Conservation (phyloP, 2,113 vertebrate species). For the Hydrolagus affinis region DNA sequence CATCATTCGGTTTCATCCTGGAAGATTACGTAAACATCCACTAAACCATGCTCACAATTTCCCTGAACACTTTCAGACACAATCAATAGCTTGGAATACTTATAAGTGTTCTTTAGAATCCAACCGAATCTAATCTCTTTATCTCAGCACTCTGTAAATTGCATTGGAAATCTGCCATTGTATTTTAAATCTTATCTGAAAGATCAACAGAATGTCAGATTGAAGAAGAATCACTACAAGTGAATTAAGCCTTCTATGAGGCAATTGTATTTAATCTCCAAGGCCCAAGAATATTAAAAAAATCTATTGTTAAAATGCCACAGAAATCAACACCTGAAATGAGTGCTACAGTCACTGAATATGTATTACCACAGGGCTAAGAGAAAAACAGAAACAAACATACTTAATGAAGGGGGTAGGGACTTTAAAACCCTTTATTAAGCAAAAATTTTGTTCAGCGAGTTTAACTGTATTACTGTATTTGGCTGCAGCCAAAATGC, state of each 20-base stretch:
- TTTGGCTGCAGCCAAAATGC: too few relatives aligned
- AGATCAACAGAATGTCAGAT: background rate
- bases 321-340: background rate
- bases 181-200: conserved; percentile 22
- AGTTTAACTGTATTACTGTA: too few relatives aligned
- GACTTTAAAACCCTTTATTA: too few relatives aligned
- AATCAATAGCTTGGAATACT: background rate
- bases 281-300: background rate
- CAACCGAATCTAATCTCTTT: background rate
- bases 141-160: conserved; percentile 12
- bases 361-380: too few relatives aligned
- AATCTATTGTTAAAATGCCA: background rate
- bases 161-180: conserved; percentile 19
- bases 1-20: background rate
- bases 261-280: background rate
- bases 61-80: background rate
- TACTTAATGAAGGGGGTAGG: too few relatives aligned
- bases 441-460: too few relatives aligned
- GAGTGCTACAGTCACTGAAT: too few relatives aligned
- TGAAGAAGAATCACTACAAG: background rate
- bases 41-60: background rate
- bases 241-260: background rate
- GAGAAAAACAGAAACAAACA: too few relatives aligned
- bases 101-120: background rate
- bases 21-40: background rate